Percentiles rank a stretch among this genome's conserved stretches.
Conservation (phyloP, 2,888 invertebrate species). For the Troides aeacus region DNA sequence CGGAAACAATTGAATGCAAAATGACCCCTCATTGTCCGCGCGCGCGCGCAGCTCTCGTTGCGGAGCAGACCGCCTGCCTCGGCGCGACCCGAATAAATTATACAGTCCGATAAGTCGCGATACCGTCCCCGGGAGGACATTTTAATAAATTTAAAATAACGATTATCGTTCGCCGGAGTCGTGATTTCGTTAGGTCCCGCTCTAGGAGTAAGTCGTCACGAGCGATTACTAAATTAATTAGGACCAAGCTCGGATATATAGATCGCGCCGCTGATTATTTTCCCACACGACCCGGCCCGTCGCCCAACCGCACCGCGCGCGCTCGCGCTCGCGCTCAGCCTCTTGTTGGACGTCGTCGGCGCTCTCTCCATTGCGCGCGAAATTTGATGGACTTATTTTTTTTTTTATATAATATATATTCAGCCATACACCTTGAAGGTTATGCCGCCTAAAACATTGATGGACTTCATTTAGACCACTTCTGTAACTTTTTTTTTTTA, state of each 20-base stretch:
- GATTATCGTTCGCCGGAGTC: slow-evolving; percentile 78
- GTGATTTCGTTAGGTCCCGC: slow-evolving; percentile 78
- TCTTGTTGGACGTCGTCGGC: slow-evolving; percentile 61
- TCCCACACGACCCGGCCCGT: slow-evolving; percentile 78
- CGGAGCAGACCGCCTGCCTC: slow-evolving; percentile 51
- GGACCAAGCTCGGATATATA: slow-evolving; percentile 71
- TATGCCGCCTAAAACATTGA: too few relatives aligned
- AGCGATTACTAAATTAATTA: slow-evolving; percentile 80
- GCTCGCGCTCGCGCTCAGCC: slow-evolving; percentile 63
- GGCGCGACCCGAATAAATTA: slow-evolving; percentile 74
- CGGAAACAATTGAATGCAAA: slow-evolving; percentile 27
- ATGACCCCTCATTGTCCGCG: slow-evolving; percentile 52
- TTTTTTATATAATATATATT: too few relatives aligned
- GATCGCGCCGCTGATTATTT: slow-evolving; percentile 76
- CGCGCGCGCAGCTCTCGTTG: slow-evolving; percentile 63
- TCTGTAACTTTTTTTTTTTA: too few relatives aligned
- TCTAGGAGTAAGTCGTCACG: slow-evolving; percentile 79
- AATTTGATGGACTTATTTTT: not conserved
- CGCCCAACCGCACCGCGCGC: slow-evolving; percentile 30
- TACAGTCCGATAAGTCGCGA: slow-evolving; percentile 77
- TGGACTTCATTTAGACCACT: too few relatives aligned
- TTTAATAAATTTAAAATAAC: slow-evolving; percentile 81
- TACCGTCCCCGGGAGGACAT: slow-evolving; percentile 79
- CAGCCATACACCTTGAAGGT: too few relatives aligned
- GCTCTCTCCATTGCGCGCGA: slow-evolving; percentile 18